These are phyloP conservation scores for Petaurus breviceps DNA, from an alignment of 2,113 vertebrate species.

Conservation along the genomic window DNA sequence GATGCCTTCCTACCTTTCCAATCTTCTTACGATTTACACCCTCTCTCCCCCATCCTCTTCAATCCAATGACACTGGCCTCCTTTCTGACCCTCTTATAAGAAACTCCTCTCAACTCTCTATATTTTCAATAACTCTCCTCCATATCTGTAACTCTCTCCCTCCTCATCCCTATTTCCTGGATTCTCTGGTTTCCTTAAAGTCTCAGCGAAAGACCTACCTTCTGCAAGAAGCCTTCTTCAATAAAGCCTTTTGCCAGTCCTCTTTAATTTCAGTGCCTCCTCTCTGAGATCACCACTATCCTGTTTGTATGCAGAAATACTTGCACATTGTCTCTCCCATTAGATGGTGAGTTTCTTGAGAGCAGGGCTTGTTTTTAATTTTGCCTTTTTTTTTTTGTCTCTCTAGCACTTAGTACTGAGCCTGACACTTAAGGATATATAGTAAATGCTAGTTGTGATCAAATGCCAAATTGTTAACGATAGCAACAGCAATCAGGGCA, in stretches of 20 bases:
- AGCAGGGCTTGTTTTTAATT: too few species aligned
- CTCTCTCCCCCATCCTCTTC: background rate
- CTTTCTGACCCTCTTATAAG: background rate
- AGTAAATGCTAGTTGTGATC: too few species aligned
- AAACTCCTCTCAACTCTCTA: background rate
- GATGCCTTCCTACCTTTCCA: background rate
- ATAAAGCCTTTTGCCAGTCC: background rate
- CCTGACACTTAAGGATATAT: background rate
- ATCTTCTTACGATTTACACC: background rate
- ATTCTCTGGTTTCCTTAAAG: background rate
- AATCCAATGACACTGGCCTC: background rate
- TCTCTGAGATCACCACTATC: background rate
- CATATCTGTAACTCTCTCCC: background rate
- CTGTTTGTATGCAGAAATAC: background rate
- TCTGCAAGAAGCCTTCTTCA: background rate
- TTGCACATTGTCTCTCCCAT: too few species aligned
- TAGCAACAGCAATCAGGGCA: background rate
- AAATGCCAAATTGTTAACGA: too few species aligned
- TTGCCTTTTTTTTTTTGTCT: too few species aligned
- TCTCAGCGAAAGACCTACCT: background rate
- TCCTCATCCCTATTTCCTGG: background rate
- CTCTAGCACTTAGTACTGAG: too few species aligned
- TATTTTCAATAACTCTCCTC: background rate
- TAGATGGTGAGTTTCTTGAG: background rate
- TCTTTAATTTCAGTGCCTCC: background rate